Evolutionary conservation across 2,797 vertebrate genomes (phyloP).

Genomic region (Pantherophis alleghaniensis): DNA sequence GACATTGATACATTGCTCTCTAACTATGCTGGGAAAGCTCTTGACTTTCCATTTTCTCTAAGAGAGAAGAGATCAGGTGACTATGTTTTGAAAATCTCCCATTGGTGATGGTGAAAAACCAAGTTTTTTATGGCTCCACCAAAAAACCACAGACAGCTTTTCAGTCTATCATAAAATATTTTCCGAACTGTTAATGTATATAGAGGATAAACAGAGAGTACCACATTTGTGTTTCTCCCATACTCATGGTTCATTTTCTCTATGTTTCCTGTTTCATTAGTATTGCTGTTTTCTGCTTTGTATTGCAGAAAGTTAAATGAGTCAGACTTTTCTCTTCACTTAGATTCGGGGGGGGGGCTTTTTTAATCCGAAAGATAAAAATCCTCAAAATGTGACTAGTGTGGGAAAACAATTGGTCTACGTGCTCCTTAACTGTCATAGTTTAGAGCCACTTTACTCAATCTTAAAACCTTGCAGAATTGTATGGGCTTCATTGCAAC

Average conservation of each 20-base stretch:
- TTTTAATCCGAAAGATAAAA: background rate
- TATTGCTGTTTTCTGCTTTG: background rate
- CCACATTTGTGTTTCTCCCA: background rate
- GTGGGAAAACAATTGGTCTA: background rate
- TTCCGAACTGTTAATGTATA: background rate
- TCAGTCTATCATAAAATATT: background rate
- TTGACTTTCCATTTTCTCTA: constrained; percentile 87
- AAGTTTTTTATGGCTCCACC: background rate
- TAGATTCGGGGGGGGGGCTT: background rate
- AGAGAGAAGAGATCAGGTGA: constrained; percentile 86
- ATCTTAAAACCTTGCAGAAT: background rate
- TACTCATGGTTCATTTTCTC: background rate
- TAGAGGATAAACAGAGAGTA: background rate
- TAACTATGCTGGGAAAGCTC: constrained; percentile 87
- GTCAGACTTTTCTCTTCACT: background rate
- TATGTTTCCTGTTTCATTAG: background rate
- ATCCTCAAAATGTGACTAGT: background rate
- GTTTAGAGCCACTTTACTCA: background rate
- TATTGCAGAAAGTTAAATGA: background rate
- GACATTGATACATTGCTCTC: constrained; percentile 86
- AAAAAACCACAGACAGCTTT: background rate
- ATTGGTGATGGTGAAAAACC: background rate
- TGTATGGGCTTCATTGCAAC: background rate
- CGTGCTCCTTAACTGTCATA: background rate
- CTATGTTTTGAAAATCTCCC: background rate